phyloP scores from a whole-genome alignment of 2,797 vertebrate species.

The Cryptoprocta ferox region DNA sequence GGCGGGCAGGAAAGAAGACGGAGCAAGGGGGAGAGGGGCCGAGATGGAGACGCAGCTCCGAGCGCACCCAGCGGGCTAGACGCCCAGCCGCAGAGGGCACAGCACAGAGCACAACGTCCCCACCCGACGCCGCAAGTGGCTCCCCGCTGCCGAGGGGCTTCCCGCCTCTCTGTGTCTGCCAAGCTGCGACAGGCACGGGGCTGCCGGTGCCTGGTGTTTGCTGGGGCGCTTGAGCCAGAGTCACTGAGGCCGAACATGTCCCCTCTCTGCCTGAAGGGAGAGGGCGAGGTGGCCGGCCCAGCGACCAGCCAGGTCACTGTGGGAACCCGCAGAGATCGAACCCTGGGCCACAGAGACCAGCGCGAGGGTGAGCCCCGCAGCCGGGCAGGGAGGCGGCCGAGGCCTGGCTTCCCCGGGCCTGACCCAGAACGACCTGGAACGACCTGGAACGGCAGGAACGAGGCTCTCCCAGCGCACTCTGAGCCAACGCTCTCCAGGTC shows the following conservation, averaged over 20 bases:
- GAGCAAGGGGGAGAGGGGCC: neutral
- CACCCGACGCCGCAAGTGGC: neutral
- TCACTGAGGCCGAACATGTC: neutral
- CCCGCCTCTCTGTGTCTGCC: neutral
- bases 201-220: neutral
- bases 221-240: neutral
- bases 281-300: neutral
- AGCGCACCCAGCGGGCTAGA: too few species aligned
- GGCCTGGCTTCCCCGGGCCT: neutral
- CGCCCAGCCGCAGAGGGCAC: neutral
- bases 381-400: neutral
- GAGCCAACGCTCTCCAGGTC: too few species aligned
- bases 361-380: neutral
- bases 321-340: neutral
- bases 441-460: neutral
- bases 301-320: neutral
- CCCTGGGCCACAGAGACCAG: neutral
- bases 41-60: rapidly evolving
- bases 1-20: neutral
- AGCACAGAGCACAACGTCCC: neutral
- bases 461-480: neutral
- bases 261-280: neutral
- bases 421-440: too few species aligned
- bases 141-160: neutral
- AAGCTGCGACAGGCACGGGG: neutral